Base-by-base conservation (phyloP, 2,888 invertebrate genomes). In the Lasioglossum leucozonium region DNA sequence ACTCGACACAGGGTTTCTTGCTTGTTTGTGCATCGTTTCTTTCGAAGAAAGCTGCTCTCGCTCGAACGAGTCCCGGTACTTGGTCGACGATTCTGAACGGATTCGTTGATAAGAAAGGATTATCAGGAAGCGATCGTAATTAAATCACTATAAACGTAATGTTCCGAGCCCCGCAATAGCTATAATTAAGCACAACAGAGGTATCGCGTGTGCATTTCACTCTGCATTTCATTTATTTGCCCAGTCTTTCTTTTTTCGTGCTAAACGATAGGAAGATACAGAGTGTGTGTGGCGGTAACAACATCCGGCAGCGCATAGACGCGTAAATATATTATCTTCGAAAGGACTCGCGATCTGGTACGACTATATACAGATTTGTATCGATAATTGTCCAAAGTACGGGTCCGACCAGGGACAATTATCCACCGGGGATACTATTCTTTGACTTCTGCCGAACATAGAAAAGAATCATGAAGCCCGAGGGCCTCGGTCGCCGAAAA, bases 71-170 rank as follows among this genome's bases (percentile, higher is more conserved):
- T 58, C 34, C 44, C 5, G 16, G 10, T 30, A 58, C 47, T 71
- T 71, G 40, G 13, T 55, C 22, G 16, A 58, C 22, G 16, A 26
- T 13, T n/a, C 37, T 16, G 22, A 44, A 71, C 37, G 26, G 34
- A 11, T 10, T 55, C 1, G 51, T 16, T 71, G 74, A 79, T 85
- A 82, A 78, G 47, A 72, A 65, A 74, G 73, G 81, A 86, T 90
- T 90, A 90, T 90, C 90, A 77, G 79, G 37, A 65, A 11, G 40
- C 79, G 83, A 87, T 90, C 80, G 77, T 84, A 74, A 85, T 83
- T 88, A 81, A 84, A 85, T 79, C 79, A 72, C 77, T 87, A 83
- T 81, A 55, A 65, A 65, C 30, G 30, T 8, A 5, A 65, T 65
- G 30, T 30, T 65, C 30, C 30, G 65, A 11, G 55, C n/a, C 55